Percentiles rank a stretch among this genome's conserved stretches.
Evolutionary conservation across 2,888 invertebrate species (phyloP).

Genomic region (Nomada lathburiana): DNA sequence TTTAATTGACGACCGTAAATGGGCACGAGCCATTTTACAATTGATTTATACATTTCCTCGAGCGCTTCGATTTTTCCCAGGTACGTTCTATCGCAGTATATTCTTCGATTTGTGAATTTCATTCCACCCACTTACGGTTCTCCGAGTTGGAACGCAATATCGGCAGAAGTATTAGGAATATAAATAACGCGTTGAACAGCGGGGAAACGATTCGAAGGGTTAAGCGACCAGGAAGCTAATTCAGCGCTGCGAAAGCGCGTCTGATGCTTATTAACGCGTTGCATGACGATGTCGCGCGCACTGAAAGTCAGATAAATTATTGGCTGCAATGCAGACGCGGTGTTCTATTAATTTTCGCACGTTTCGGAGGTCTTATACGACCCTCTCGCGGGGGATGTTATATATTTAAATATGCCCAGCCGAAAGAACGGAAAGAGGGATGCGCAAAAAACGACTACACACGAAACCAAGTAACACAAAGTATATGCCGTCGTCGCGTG

Average conservation of each 20-base stretch:
- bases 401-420: constrained; percentile 54
- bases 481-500: constrained; percentile 32
- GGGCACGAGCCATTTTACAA: too few relatives aligned
- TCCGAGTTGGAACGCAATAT: too few relatives aligned
- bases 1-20: too few relatives aligned
- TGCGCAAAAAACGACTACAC: constrained; percentile 41
- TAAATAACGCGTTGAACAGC: too few relatives aligned
- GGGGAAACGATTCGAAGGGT: constrained; percentile 36
- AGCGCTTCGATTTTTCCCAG: too few relatives aligned
- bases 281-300: constrained; percentile 56
- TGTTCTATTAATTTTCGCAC: constrained; percentile 62
- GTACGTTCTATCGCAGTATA: too few relatives aligned
- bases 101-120: too few relatives aligned
- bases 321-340: constrained; percentile 38
- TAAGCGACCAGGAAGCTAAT: constrained; percentile 50
- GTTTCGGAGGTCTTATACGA: constrained; percentile 46
- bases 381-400: constrained; percentile 58
- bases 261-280: constrained; percentile 58
- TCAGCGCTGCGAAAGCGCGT: constrained; percentile 31
- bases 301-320: constrained; percentile 63
- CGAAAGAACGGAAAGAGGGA: constrained; percentile 40
- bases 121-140: too few relatives aligned
- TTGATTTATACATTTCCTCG: too few relatives aligned
- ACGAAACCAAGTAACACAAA: constrained; percentile 51
- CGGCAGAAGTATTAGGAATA: too few relatives aligned